Base-by-base conservation (phyloP, 53 echinoderm and acorn worm genomes). In the Hippasteria phrygiana region DNA sequence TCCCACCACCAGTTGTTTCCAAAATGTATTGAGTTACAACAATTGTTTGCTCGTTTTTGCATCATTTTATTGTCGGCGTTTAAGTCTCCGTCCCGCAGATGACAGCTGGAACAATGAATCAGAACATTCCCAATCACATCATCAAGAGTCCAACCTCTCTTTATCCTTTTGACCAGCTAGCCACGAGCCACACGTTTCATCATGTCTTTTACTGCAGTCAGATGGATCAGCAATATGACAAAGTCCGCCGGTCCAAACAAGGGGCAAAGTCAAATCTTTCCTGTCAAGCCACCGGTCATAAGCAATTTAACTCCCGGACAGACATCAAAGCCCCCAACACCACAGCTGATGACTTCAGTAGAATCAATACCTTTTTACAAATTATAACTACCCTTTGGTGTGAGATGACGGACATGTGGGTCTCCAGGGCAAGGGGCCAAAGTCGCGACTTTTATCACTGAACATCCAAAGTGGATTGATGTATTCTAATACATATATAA, bases 401-500 rank as follows among this genome's bases (percentile, higher is more conserved):
- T 3, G 14, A 33, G 35, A 66, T 66, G n/a, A 35, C n/a, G n/a
- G n/a, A n/a, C n/a, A n/a, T n/a, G n/a, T n/a, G 3, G 42, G 72
- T 72, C 72, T n/a, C n/a, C n/a, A n/a, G 72, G 72, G 42, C 18
- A 16, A 22, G 72, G 24, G 72, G 72, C 41, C 72, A 72, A 72
- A 72, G 72, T 72, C 20, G 22, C 72, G 41, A 40, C 35, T 72
- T 72, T 72, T 72, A 39, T 72, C 40, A 14, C 24, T 24, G 32
- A 24, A 6, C 59, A 26, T 26, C 59, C n/a, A 59, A 59, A 56
- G 20, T 51, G 16, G 51, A 51, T 20, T 20, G 9, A 17, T 8
- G 51, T n/a, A 4, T 26, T 59, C 59, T 22, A 7, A 24, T 59
- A 59, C n/a, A 59, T 59, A 26, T 8, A 59, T n/a, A 26, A 17